A percentile compares a stretch with the other conserved stretches of the same genome.
These are phyloP conservation scores for Meloe dianella DNA, from an alignment of 2,888 invertebrate species.

Conservation along the genomic window DNA sequence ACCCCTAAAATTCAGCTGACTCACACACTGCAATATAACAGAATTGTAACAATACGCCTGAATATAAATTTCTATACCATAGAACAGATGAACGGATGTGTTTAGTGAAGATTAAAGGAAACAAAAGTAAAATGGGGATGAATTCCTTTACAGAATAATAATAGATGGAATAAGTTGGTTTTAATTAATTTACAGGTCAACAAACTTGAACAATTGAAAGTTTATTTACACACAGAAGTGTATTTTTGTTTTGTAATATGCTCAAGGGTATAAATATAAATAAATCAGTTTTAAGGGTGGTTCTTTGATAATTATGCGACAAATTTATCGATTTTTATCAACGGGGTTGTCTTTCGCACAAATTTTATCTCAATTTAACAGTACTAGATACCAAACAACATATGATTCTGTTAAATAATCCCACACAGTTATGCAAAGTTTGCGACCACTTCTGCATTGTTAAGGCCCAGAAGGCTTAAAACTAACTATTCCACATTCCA, in stretches of 20 bases:
- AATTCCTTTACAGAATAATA: neutral
- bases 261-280: neutral
- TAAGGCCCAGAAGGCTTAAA: constrained; percentile 15
- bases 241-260: neutral
- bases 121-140: neutral
- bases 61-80: constrained; percentile 3
- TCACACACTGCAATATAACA: constrained; percentile 7
- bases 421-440: constrained; percentile 19
- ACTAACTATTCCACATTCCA: constrained; percentile 25
- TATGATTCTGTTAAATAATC: constrained; percentile 17
- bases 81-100: neutral
- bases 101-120: neutral
- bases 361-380: too few relatives aligned
- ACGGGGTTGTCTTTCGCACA: too few relatives aligned
- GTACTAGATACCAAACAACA: too few relatives aligned
- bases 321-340: neutral
- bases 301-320: neutral
- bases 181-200: constrained; percentile 11
- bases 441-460: constrained; percentile 9
- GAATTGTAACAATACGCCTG: neutral
- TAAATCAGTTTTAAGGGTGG: neutral
- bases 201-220: constrained; percentile 7
- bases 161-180: neutral
- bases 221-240: too few relatives aligned
- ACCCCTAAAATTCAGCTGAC: neutral